phyloP scores from a whole-genome alignment of 2,797 vertebrate species.

The Steatocranus sp. region DNA sequence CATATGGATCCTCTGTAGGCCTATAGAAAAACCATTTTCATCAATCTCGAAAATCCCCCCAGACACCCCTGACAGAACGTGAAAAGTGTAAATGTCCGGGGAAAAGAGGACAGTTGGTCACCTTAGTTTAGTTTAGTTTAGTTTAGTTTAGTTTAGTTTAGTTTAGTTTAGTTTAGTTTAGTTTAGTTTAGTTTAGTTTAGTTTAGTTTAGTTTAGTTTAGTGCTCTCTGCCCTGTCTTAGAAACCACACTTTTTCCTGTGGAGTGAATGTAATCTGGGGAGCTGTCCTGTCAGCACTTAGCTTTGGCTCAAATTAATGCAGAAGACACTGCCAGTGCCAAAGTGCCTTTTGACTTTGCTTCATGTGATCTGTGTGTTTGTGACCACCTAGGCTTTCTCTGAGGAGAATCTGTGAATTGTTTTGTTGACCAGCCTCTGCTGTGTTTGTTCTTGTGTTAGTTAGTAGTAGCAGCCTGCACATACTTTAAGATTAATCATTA shows the following conservation, averaged over 20 bases:
- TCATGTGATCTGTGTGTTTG: not conserved
- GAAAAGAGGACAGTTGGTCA: not conserved
- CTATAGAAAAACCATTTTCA: not conserved
- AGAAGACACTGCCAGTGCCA: not conserved
- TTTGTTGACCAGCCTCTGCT: not conserved
- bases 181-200: not conserved
- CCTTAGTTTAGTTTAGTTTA: not conserved
- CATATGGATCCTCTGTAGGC: not conserved
- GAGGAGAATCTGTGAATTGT: not conserved
- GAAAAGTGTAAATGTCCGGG: not conserved
- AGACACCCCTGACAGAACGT: not conserved
- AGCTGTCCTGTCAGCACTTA: not conserved
- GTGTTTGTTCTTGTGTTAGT: not conserved
- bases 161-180: not conserved
- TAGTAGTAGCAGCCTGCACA: not conserved
- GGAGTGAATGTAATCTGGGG: not conserved
- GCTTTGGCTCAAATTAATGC: not conserved
- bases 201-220: not conserved
- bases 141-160: not conserved
- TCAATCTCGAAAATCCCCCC: not conserved
- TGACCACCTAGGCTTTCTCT: rapidly evolving
- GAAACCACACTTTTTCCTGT: not conserved
- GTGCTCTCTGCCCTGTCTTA: not conserved
- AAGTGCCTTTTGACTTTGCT: not conserved
- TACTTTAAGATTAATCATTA: rapidly evolving